Percentiles rank a stretch among this genome's conserved stretches.
phyloP scores from a whole-genome alignment of 2,113 vertebrate genomes.

The Corynorhinus townsendii region DNA sequence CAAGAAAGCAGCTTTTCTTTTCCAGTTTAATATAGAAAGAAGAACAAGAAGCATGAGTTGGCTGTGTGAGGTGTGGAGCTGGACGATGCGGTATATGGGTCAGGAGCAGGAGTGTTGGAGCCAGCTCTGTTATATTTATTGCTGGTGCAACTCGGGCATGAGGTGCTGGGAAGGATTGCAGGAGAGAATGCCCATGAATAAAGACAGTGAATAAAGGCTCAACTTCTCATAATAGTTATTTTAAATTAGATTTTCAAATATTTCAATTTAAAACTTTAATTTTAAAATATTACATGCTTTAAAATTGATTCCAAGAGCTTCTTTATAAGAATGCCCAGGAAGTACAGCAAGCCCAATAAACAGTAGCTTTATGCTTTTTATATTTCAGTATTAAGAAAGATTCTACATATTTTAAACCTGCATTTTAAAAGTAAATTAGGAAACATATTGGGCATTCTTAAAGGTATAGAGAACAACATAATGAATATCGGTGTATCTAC shows the following conservation, averaged over 20 bases:
- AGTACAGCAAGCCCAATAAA: background rate
- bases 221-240: background rate
- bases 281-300: background rate
- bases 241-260: background rate
- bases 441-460: background rate
- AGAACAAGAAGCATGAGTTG: background rate
- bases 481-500: background rate
- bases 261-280: background rate
- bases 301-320: too few species aligned
- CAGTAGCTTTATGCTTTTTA: background rate
- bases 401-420: background rate
- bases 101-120: background rate
- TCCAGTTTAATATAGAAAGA: background rate
- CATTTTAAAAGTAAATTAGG: constrained; percentile 13
- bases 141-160: background rate
- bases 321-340: too few species aligned
- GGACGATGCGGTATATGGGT: background rate
- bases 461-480: background rate
- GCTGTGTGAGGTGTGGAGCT: background rate
- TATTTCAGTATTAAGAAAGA: background rate
- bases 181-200: too few species aligned
- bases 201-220: background rate
- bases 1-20: background rate
- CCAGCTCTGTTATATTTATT: background rate
- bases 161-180: background rate